A percentile compares a stretch with the other conserved stretches of the same genome.
Conservation (phyloP, 2,888 invertebrate genomes). For the Pycnomerus fuliginosus region DNA sequence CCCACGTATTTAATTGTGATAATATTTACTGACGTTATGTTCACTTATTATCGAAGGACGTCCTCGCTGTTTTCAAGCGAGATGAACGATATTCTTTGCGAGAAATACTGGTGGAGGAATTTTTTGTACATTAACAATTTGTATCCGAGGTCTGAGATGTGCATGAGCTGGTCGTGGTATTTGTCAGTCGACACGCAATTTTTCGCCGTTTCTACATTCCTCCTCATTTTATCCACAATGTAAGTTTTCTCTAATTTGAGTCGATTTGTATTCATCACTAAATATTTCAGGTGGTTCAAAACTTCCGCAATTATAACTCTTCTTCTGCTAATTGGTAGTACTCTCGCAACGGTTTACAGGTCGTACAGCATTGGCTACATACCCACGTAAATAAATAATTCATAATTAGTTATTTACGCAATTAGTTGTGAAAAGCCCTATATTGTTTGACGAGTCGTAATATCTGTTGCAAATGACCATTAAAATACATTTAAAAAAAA, state of each 20-base stretch:
- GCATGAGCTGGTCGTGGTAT: constrained; percentile 57
- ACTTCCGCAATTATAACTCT: constrained; percentile 39
- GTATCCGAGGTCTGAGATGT: constrained; percentile 52
- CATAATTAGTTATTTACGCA: constrained; percentile 1
- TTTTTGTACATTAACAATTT: constrained; percentile 56
- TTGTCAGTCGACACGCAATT: constrained; percentile 55
- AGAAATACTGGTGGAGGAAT: constrained; percentile 58
- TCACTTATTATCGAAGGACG: constrained; percentile 46
- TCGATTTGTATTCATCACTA: neutral
- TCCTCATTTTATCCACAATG: constrained; percentile 52
- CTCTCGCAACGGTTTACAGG: constrained; percentile 44
- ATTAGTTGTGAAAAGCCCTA: neutral
- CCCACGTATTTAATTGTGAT: constrained; percentile 36
- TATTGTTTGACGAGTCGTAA: too few species aligned
- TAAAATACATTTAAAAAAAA: too few species aligned
- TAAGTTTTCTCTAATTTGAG: constrained; percentile 37
- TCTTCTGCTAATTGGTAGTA: constrained; percentile 42
- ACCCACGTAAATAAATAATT: constrained; percentile 50
- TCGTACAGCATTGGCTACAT: constrained; percentile 50
- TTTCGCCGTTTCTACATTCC: constrained; percentile 46
- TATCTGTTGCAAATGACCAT: too few species aligned
- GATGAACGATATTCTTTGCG: constrained; percentile 49
- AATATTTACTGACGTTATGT: constrained; percentile 49
- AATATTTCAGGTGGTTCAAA: constrained; percentile 48
- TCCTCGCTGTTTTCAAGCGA: constrained; percentile 50